Base-by-base conservation (phyloP, 23 tunicate genomes). In the Styela clava region DNA sequence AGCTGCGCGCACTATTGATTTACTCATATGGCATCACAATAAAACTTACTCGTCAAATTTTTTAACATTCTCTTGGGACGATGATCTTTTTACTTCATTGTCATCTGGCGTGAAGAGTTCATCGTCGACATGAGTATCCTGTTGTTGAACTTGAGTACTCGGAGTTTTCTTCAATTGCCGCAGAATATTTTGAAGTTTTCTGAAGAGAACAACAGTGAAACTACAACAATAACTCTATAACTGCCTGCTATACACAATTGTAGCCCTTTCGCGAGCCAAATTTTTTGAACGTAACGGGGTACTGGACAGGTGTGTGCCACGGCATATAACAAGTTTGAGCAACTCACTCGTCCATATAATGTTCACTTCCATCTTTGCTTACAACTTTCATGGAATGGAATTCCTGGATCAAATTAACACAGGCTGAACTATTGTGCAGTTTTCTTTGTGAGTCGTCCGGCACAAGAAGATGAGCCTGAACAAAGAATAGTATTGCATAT, bases 351-450 rank as follows among this genome's bases (percentile, higher is more conserved):
- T 71, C 37, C 34, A 71, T 71, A 34, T 71, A 71, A 71, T 71
- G 77, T 3, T 71, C 12, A 12, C 35, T 26, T 5, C 77, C 77
- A 64, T 20, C 67, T 85, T 85, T 78, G 2, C 83, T 29, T 2
- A 85, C 68, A 29, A 85, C 20, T 33, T 85, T 85, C 51, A 78
- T 63, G 65, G 72, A 63, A 25, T 78, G 35, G 34, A 85, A 79
- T 7, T 85, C 88, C 35, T 85, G 84, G 2, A 85, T 85, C 24
- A 85, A 33, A 83, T 85, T 85, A 25, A 85, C 69, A 74, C 88
- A 85, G 2, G 88, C 88, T 12, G 88, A 79, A 27, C 83, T 78
- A 63, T 56, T 78, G 34, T 85, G 88, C 7, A 85, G 65, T 68
- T 85, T 85, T 36, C 88, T 67, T 16, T 78, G 37, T 29, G 78